Evolutionary conservation across 2,797 vertebrate species (phyloP).

Genomic region (Characodon lateralis): DNA sequence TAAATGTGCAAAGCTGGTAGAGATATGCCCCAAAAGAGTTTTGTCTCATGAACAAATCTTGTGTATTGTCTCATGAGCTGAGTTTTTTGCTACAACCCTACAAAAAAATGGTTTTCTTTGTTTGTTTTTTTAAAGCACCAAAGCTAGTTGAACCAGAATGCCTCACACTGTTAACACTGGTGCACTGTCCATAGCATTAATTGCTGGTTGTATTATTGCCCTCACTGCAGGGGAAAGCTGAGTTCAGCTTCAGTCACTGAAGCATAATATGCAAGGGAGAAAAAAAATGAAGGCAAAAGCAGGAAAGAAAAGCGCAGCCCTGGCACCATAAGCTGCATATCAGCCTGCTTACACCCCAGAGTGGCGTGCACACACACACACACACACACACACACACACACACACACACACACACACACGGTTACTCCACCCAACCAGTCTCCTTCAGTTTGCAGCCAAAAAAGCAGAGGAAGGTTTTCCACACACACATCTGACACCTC

Average conservation of each 20-base stretch:
- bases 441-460: constrained; percentile 73
- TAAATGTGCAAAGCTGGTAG: background rate
- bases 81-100: background rate
- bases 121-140: constrained; percentile 24
- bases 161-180: constrained; percentile 67
- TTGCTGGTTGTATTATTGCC: constrained; percentile 71
- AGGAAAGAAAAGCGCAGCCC: constrained; percentile 64
- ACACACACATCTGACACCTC: constrained; percentile 67
- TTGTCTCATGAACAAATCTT: background rate
- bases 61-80: constrained; percentile 4
- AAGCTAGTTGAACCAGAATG: constrained; percentile 54
- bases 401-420: constrained; percentile 48
- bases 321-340: constrained; percentile 73
- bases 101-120: constrained; percentile 26
- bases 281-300: constrained; percentile 50
- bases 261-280: constrained; percentile 72
- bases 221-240: constrained; percentile 72
- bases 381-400: constrained; percentile 52
- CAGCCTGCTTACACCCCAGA: constrained; percentile 74
- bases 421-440: constrained; percentile 66
- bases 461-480: constrained; percentile 66
- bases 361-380: constrained; percentile 58
- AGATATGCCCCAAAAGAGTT: background rate
- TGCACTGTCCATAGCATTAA: constrained; percentile 69
- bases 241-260: constrained; percentile 72